phyloP scores from a whole-genome alignment of 2,888 invertebrate genomes.

The Thecocarcelia acutangulata region DNA sequence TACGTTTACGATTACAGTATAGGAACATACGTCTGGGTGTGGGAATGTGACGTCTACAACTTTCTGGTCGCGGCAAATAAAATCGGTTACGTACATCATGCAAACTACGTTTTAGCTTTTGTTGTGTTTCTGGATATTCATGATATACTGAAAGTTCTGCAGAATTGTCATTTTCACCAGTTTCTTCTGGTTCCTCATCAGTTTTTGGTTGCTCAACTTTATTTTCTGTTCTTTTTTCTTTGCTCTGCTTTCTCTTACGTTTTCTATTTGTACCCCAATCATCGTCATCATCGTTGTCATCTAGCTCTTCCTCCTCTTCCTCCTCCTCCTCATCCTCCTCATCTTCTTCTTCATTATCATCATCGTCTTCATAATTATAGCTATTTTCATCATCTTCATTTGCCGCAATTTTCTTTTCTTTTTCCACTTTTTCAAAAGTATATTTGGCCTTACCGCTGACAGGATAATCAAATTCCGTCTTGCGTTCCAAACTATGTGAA shows the following conservation, averaged over 20 bases:
- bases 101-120: slow-evolving; percentile 51
- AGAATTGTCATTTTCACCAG: not conserved
- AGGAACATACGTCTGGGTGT: slow-evolving; percentile 73
- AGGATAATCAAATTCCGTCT: slow-evolving; percentile 59
- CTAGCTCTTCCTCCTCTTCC: slow-evolving; percentile 21
- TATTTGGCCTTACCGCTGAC: slow-evolving; percentile 73
- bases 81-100: slow-evolving; percentile 64
- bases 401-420: slow-evolving; percentile 35
- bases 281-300: slow-evolving; percentile 8
- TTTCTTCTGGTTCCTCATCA: slow-evolving; percentile 19
- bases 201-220: not conserved
- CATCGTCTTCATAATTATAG: slow-evolving; percentile 17
- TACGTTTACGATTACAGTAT: slow-evolving; percentile 74
- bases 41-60: slow-evolving; percentile 74
- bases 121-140: slow-evolving; percentile 11
- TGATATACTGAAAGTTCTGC: not conserved
- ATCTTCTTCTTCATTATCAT: slow-evolving; percentile 16
- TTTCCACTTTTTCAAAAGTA: slow-evolving; percentile 77
- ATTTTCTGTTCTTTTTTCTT: slow-evolving; percentile 9
- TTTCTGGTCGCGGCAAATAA: slow-evolving; percentile 45
- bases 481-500: slow-evolving; percentile 64
- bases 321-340: slow-evolving; percentile 3
- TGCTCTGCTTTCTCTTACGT: slow-evolving; percentile 12
- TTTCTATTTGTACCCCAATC: slow-evolving; percentile 40
- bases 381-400: slow-evolving; percentile 28